Percentiles rank a stretch among this genome's conserved stretches.
These are phyloP conservation scores for Xenus cinereus DNA, from an alignment of 2,113 vertebrate species.

Conservation along the genomic window DNA sequence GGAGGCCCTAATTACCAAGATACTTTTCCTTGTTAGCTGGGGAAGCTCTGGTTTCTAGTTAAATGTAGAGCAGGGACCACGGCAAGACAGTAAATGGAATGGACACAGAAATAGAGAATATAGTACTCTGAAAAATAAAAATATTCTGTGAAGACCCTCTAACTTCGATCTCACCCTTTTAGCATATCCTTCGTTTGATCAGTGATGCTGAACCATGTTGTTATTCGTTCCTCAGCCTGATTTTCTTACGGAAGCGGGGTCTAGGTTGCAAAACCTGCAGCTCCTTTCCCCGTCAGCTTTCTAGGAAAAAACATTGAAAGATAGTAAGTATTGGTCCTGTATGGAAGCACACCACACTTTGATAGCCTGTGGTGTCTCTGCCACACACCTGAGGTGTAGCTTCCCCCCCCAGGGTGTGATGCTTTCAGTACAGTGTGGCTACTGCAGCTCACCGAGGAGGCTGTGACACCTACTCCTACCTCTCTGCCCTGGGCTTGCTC, in stretches of 20 bases:
- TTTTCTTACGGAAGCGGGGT: background rate
- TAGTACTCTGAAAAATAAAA: background rate
- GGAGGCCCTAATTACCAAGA: background rate
- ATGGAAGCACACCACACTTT: background rate
- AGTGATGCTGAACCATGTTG: background rate
- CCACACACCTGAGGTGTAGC: too few relatives aligned
- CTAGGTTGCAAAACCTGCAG: background rate
- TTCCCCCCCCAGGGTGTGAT: background rate
- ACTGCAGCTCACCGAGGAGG: background rate
- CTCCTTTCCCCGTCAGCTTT: background rate
- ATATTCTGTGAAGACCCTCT: background rate
- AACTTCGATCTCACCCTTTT: background rate
- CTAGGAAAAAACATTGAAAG: background rate
- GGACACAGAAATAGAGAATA: background rate
- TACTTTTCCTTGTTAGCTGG: background rate
- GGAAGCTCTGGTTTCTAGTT: background rate
- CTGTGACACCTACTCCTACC: background rate
- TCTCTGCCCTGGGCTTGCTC: background rate
- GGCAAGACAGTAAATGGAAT: background rate
- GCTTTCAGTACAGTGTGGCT: background rate
- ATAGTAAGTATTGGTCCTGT: fast-evolving
- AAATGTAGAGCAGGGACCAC: background rate
- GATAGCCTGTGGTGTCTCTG: background rate
- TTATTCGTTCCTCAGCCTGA: background rate
- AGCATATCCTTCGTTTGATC: background rate